Conservation (phyloP, 1,140 invertebrate genomes). For the Ceratosolen fusciceps region DNA sequence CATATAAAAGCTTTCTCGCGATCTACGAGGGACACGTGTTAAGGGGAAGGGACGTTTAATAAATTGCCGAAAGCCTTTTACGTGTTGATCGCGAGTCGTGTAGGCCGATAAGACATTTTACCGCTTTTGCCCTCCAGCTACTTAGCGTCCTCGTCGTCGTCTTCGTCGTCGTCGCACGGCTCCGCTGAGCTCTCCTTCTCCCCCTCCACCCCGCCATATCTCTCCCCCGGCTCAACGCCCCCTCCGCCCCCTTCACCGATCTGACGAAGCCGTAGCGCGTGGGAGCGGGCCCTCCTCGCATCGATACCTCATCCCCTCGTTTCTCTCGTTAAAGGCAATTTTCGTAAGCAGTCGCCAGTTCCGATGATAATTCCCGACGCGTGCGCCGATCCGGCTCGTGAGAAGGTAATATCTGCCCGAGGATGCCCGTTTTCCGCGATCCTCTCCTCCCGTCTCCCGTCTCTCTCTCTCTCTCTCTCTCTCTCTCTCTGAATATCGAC, state of each 20-base stretch:
- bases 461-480: no score
- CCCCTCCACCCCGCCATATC: not conserved
- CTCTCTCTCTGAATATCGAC: no score
- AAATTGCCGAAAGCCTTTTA: not conserved
- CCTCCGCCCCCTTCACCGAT: not conserved
- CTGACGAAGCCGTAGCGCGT: no score
- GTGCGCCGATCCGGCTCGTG: not conserved
- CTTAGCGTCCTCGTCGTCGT: no score
- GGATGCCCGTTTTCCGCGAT: not conserved
- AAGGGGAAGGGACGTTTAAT: slow-evolving; percentile 14
- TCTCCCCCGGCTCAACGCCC: not conserved
- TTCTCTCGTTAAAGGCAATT: slow-evolving; percentile 3
- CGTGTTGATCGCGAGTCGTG: not conserved
- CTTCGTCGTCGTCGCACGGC: not conserved
- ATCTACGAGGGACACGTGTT: not conserved
- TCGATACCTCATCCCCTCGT: slow-evolving; percentile 1
- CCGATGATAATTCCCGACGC: slow-evolving; percentile 9
- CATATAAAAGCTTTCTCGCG: not conserved
- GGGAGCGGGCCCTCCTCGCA: not conserved
- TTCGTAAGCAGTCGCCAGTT: slow-evolving; percentile 2
- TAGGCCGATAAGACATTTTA: slow-evolving; percentile 8
- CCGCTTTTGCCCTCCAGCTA: slow-evolving; percentile 8
- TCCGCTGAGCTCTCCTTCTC: not conserved
- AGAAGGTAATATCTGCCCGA: slow-evolving; percentile 10
- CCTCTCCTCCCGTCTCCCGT: not conserved